phyloP scores from a whole-genome alignment of 2,797 vertebrate species.

The Alcedo quadribrachys region DNA sequence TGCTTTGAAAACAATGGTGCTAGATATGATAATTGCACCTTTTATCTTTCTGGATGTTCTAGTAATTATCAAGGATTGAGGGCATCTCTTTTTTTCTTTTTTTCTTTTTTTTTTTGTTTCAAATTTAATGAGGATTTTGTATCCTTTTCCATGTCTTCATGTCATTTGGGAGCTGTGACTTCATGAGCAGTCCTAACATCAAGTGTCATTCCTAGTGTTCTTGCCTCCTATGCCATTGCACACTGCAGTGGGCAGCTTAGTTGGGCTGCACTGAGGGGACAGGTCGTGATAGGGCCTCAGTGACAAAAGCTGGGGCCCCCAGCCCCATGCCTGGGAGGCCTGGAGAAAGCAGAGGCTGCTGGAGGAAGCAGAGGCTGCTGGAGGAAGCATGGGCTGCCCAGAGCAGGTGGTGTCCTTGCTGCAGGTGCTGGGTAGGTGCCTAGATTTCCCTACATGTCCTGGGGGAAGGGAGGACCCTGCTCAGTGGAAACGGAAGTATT shows the following conservation, averaged over 20 bases:
- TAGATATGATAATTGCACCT: not conserved
- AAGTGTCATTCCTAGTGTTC: not conserved
- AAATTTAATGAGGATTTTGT: not conserved
- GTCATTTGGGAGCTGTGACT: not conserved
- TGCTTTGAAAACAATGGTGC: not conserved
- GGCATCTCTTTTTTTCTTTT: not conserved
- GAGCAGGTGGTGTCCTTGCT: not conserved
- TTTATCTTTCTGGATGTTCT: not conserved
- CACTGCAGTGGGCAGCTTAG: accelerated
- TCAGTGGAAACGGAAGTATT: not conserved
- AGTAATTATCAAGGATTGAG: not conserved
- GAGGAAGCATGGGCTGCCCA: too few species aligned
- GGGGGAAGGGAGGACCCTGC: not conserved
- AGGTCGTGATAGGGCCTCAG: not conserved
- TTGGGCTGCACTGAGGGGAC: not conserved
- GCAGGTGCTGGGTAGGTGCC: accelerated
- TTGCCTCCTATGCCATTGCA: not conserved
- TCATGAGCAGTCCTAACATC: accelerated
- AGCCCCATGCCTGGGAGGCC: accelerated
- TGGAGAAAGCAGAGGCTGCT: not conserved
- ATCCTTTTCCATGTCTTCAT: not conserved
- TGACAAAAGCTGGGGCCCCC: not conserved
- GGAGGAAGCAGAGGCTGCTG: too few species aligned
- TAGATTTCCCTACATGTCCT: not conserved
- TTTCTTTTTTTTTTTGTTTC: not conserved